Conservation (phyloP, 2,888 invertebrate genomes). For the Thyatira batis region DNA sequence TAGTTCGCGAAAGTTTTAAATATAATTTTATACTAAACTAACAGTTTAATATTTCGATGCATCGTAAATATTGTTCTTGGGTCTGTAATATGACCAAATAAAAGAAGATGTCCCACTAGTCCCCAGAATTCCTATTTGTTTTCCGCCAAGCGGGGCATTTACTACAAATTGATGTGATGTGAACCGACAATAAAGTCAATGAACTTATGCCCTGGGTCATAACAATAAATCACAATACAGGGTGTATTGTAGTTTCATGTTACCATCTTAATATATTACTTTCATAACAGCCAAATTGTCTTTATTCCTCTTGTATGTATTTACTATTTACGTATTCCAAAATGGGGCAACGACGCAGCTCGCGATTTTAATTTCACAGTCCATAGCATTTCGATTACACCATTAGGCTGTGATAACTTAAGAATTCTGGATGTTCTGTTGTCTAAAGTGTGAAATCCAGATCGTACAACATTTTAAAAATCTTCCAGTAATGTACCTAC, state of each 20-base stretch:
- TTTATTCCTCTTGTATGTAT: not conserved
- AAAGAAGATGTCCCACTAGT: not conserved
- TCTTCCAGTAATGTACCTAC: too few species aligned
- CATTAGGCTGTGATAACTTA: not conserved
- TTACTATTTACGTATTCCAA: not conserved
- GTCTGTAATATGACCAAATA: not conserved
- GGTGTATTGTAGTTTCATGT: not conserved
- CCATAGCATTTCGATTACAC: not conserved
- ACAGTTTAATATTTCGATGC: too few species aligned
- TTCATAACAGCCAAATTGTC: not conserved
- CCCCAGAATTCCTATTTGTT: not conserved
- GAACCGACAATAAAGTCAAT: not conserved
- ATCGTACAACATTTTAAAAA: too few species aligned
- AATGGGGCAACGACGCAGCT: not conserved
- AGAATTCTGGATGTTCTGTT: not conserved
- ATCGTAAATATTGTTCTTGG: not conserved
- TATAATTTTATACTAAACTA: too few species aligned
- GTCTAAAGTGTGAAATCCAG: not conserved
- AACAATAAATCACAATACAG: not conserved
- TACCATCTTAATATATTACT: not conserved
- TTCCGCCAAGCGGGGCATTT: not conserved
- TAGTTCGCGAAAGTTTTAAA: too few species aligned
- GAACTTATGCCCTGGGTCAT: not conserved
- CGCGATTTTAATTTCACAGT: slow-evolving; percentile 4
- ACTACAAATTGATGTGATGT: not conserved